These are phyloP conservation scores for Ichneumon xanthorius DNA, from an alignment of 2,888 invertebrate species.

Conservation along the genomic window DNA sequence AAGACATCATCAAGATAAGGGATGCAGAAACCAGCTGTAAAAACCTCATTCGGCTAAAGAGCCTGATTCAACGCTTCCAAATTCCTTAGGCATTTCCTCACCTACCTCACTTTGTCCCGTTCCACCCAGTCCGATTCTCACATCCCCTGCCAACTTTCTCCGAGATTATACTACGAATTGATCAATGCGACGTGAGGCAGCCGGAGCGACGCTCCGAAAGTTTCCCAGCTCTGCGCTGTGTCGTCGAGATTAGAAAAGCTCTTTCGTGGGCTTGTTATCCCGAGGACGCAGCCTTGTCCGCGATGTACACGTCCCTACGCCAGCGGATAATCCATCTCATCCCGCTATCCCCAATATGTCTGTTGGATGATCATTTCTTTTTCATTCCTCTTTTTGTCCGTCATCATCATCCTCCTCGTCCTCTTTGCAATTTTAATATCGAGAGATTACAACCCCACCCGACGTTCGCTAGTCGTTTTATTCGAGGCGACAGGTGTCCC, in stretches of 20 bases:
- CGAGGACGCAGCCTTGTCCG: neutral
- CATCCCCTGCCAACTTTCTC: no score
- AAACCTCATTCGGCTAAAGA: no score
- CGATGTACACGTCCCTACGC: neutral
- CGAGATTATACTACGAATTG: no score
- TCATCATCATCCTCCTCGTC: neutral
- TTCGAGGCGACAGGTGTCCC: constrained; percentile 15
- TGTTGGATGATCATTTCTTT: neutral
- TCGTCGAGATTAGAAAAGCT: constrained; percentile 1
- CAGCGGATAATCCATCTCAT: neutral
- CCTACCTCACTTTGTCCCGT: no score
- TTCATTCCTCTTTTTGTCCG: neutral
- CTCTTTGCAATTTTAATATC: constrained; percentile 72
- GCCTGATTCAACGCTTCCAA: no score
- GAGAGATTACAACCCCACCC: constrained; percentile 68
- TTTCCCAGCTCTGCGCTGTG: neutral
- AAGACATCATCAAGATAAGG: no score
- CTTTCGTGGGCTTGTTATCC: neutral
- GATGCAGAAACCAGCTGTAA: no score
- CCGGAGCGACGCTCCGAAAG: neutral
- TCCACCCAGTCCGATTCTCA: no score
- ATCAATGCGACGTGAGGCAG: no score
- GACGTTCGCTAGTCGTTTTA: neutral
- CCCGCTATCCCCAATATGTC: neutral
- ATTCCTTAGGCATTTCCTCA: no score